Percentiles rank a stretch among this genome's conserved stretches.
These are phyloP conservation scores for Gymnocheta viridis DNA, from an alignment of 2,888 invertebrate species.

Conservation along the genomic window DNA sequence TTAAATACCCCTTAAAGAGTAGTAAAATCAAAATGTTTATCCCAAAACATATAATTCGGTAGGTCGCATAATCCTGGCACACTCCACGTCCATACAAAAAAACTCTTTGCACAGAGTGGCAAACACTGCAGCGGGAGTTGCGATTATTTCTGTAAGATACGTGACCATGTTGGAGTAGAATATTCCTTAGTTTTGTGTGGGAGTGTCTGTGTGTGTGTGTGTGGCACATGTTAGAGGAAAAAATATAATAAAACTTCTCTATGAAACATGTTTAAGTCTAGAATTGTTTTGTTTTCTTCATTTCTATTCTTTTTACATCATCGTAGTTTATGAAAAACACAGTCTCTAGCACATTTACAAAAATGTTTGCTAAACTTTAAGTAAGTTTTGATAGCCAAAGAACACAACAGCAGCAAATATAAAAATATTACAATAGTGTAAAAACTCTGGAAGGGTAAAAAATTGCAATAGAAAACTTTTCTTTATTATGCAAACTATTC, in stretches of 20 bases:
- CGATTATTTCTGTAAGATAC: slow-evolving; percentile 2
- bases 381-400: slow-evolving; percentile 66
- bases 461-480: slow-evolving; percentile 56
- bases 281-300: slow-evolving; percentile 1
- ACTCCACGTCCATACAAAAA: neutral
- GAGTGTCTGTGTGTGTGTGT: too few species aligned
- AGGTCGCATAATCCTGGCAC: neutral
- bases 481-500: slow-evolving; percentile 67
- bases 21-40: too few species aligned
- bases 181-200: neutral
- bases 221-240: slow-evolving; percentile 14
- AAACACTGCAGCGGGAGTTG: neutral
- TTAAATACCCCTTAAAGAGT: too few species aligned
- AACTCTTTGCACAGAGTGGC: neutral
- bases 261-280: slow-evolving; percentile 48
- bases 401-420: slow-evolving; percentile 30
- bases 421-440: slow-evolving; percentile 16
- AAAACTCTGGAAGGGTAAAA: slow-evolving; percentile 7
- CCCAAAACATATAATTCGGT: neutral
- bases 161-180: slow-evolving; percentile 42
- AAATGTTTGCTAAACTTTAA: slow-evolving; percentile 64
- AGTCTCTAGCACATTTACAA: slow-evolving; percentile 23
- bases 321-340: slow-evolving; percentile 7
- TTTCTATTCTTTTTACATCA: neutral
- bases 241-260: slow-evolving; percentile 31